Conservation (phyloP, 2,888 invertebrate genomes). For the Hirtodrosophila duncani region DNA sequence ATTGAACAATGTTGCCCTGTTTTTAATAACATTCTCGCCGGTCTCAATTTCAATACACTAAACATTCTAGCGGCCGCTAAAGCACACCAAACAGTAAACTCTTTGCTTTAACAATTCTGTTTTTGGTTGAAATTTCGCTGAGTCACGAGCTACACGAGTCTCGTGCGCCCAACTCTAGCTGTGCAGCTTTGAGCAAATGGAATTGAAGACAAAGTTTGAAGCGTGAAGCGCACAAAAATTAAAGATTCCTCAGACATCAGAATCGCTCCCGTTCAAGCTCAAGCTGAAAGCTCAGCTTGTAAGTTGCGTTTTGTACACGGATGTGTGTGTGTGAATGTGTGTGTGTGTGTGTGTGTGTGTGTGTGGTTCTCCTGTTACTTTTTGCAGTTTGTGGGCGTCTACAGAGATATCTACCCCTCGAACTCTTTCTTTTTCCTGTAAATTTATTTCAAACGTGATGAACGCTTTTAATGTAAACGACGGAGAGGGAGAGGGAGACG, state of each 20-base stretch:
- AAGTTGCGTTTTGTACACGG: too few relatives aligned
- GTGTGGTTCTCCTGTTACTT: constrained; percentile 30
- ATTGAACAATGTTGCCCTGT: too few relatives aligned
- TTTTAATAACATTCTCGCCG: too few relatives aligned
- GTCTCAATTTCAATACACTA: too few relatives aligned
- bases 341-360: neutral
- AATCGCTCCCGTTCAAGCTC: neutral
- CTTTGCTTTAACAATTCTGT: too few relatives aligned
- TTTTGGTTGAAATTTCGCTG: constrained; percentile 4
- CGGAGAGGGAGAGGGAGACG: too few relatives aligned
- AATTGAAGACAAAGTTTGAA: constrained; percentile 3
- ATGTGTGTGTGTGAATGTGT: constrained; percentile 12
- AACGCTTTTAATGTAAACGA: constrained; percentile 60
- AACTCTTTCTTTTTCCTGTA: constrained; percentile 9
- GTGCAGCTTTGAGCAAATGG: too few relatives aligned
- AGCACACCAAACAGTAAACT: too few relatives aligned
- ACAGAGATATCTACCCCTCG: constrained; percentile 12
- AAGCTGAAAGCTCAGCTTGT: too few relatives aligned
- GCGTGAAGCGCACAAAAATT: constrained; percentile 11
- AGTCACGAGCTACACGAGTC: too few relatives aligned
- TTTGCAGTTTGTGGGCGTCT: constrained; percentile 62
- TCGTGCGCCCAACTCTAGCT: too few relatives aligned
- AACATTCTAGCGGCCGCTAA: too few relatives aligned
- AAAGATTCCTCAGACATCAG: constrained; percentile 2
- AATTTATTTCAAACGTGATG: constrained; percentile 64